These are phyloP conservation scores for Cottoperca gobio DNA, from an alignment of 2,797 vertebrate species.

Conservation along the genomic window DNA sequence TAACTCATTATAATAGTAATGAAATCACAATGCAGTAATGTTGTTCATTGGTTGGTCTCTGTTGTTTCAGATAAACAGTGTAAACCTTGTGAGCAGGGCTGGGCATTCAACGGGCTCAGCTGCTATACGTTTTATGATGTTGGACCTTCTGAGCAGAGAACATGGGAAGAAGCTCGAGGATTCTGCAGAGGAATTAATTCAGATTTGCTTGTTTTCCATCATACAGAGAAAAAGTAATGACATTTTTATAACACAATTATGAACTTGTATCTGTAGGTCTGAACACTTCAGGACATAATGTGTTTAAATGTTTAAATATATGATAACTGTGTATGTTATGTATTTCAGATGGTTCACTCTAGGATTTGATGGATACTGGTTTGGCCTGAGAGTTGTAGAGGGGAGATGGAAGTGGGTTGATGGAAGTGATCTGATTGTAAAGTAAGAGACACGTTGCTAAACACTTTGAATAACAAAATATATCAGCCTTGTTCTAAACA, in stretches of 20 bases:
- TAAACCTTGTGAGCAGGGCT: slow-evolving; percentile 23
- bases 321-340: background rate
- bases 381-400: slow-evolving; percentile 49
- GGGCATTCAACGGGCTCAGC: background rate
- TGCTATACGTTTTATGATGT: too few species aligned
- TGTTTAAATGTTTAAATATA: rapidly evolving
- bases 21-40: background rate
- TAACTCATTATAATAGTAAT: background rate
- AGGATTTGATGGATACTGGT: slow-evolving; percentile 77
- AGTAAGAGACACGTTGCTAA: slow-evolving; percentile 36
- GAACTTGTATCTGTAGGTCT: background rate
- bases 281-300: rapidly evolving
- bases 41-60: background rate
- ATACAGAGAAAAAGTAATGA: slow-evolving; percentile 43
- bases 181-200: slow-evolving; percentile 40
- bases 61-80: slow-evolving; percentile 50
- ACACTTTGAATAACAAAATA: background rate
- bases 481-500: background rate
- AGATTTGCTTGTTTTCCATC: slow-evolving; percentile 45
- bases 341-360: too few species aligned
- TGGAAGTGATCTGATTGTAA: background rate
- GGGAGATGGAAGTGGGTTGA: slow-evolving; percentile 63
- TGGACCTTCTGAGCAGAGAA: rapidly evolving
- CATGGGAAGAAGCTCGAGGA: slow-evolving; percentile 51
- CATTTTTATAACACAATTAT: background rate